Percentiles rank a stretch among this genome's conserved stretches.
Conservation (phyloP, 2,797 vertebrate species). For the Channa striata region DNA sequence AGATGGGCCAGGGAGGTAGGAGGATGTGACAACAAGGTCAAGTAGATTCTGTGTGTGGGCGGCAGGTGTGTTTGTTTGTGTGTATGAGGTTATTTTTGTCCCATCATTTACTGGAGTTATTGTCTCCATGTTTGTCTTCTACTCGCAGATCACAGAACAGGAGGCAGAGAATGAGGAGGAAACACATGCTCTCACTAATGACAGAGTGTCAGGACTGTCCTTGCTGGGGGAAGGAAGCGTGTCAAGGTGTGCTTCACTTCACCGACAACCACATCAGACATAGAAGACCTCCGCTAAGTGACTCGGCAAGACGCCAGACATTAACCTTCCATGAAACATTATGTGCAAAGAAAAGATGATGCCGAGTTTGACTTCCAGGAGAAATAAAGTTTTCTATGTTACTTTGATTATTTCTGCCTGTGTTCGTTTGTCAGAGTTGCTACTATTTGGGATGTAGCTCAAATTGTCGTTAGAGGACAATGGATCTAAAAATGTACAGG, state of each 20-base stretch:
- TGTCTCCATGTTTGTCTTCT: constrained; percentile 59
- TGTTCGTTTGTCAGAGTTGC: constrained; percentile 20
- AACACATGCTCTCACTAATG: constrained; percentile 65
- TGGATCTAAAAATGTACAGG: constrained; percentile 27
- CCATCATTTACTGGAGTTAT: constrained; percentile 59
- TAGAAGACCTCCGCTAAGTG: constrained; percentile 49
- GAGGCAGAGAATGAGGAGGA: constrained; percentile 68
- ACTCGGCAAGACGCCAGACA: constrained; percentile 48
- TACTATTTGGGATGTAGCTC: not conserved
- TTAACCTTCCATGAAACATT: constrained; percentile 61
- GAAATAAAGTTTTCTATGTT: constrained; percentile 52
- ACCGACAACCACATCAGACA: constrained; percentile 56
- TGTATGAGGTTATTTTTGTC: constrained; percentile 57
- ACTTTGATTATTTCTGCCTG: constrained; percentile 9
- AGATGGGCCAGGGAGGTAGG: constrained; percentile 43
- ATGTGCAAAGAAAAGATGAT: constrained; percentile 21
- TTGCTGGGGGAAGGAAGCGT: constrained; percentile 73
- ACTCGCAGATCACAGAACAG: constrained; percentile 65
- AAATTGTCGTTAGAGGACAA: constrained; percentile 8
- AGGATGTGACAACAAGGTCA: constrained; percentile 73
- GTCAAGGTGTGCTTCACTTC: constrained; percentile 68
- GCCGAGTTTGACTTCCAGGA: constrained; percentile 33
- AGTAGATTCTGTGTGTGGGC: constrained; percentile 53
- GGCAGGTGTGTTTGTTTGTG: constrained; percentile 54
- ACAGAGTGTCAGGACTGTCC: constrained; percentile 69